phyloP scores from a whole-genome alignment of 30 jellyfish, hydroid and myxozoan species.

The Chironex yamaguchii region DNA sequence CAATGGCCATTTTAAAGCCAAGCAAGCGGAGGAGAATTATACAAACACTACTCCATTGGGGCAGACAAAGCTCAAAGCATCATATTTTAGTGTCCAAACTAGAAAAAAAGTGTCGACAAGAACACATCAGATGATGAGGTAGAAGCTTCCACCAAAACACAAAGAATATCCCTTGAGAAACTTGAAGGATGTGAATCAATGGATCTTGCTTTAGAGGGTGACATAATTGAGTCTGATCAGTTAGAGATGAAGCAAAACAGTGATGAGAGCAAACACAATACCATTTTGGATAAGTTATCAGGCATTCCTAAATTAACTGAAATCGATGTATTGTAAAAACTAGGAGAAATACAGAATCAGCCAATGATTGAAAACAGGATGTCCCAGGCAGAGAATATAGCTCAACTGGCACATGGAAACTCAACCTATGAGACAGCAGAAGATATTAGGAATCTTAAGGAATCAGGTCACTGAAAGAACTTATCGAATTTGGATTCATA shows the following conservation, averaged over 20 bases:
- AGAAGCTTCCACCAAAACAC: constrained; percentile 21
- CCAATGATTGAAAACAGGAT: background rate
- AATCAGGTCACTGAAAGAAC: constrained; percentile 39
- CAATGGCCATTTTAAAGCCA: constrained; percentile 27
- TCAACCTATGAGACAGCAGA: constrained; percentile 3
- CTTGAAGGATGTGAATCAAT: constrained; percentile 10
- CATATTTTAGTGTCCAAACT: constrained; percentile 34
- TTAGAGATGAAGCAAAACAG: background rate
- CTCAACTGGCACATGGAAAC: constrained; percentile 6
- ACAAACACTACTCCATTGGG: constrained; percentile 28
- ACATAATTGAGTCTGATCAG: constrained; percentile 8
- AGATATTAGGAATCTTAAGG: constrained; percentile 7
- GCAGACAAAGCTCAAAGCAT: constrained; percentile 29
- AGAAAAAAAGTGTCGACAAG: constrained; percentile 1
- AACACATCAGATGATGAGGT: constrained; percentile 1
- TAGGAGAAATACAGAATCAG: constrained; percentile 13
- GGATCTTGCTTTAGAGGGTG: background rate
- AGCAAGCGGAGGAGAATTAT: background rate
- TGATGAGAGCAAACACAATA: constrained; percentile 7
- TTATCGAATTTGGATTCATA: constrained; percentile 6
- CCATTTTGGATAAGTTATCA: constrained; percentile 19
- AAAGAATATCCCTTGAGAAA: constrained; percentile 13
- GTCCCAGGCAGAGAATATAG: background rate
- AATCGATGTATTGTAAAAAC: constrained; percentile 4
- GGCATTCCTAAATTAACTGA: background rate